Evolutionary conservation across 2,888 invertebrate genomes (phyloP).

Genomic region (Seira ritae): DNA sequence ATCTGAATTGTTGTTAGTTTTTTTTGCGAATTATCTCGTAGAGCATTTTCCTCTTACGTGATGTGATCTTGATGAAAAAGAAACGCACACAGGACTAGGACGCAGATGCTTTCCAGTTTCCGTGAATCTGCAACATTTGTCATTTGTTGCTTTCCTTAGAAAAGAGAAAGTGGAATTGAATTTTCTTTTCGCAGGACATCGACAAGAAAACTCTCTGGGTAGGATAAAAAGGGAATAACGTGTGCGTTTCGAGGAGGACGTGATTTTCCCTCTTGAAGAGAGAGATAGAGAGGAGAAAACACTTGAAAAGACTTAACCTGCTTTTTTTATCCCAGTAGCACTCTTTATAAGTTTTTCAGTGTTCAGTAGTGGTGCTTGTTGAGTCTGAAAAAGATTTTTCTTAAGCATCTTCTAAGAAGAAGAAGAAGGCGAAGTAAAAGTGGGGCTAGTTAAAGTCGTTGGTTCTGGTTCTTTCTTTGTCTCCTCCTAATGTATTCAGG

Average conservation of each 20-base stretch:
- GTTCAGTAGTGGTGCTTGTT: neutral
- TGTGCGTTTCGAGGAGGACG: neutral
- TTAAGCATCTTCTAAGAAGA: constrained; percentile 1
- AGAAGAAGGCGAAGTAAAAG: neutral
- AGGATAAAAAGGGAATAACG: neutral
- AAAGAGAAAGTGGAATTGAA: constrained; percentile 8
- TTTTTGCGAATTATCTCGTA: neutral
- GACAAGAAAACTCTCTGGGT: constrained; percentile 4
- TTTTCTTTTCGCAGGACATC: neutral
- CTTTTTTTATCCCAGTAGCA: neutral
- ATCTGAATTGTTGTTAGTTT: neutral
- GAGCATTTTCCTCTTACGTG: neutral
- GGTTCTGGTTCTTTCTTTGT: neutral
- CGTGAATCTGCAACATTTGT: constrained; percentile 5
- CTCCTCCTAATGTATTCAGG: constrained; percentile 7
- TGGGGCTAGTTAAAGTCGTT: too few species aligned
- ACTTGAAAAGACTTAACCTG: constrained; percentile 2
- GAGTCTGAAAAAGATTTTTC: neutral
- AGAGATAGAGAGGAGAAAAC: neutral
- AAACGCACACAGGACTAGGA: too few species aligned
- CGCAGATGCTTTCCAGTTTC: neutral
- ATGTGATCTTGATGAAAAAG: neutral
- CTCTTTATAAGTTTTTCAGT: neutral
- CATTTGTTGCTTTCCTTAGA: constrained; percentile 12
- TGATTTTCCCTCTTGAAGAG: neutral